Base-by-base conservation (phyloP, 2,888 invertebrate genomes). In the Gibbula magus region DNA sequence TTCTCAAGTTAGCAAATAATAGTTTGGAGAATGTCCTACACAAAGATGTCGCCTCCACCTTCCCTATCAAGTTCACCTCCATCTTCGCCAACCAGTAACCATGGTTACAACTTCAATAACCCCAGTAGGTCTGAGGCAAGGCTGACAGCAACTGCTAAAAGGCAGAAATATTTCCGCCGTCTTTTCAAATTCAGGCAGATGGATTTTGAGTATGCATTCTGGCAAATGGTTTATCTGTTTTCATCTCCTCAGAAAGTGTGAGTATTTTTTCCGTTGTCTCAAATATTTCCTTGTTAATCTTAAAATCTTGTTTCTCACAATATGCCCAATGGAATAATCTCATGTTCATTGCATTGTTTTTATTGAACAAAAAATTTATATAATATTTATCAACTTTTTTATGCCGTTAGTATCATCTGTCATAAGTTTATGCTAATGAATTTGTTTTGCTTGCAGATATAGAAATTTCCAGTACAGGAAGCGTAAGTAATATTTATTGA, bases 201-300 rank as follows among this genome's bases (percentile, higher is more conserved):
- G 99, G 99, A 99, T 94, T 99, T 99, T 94, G 98, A 99, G 93
- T 99, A 98, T 94, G 99, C 99, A 0, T 94, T 96, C n/a, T 99
- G 99, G 99, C 99, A 99, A 94, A 99, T 99, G 97, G 93, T 98
- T 0, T 98, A 98, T 93, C 94, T 99, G 83, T 97, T 99, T 91
- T 95, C 96, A 79, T 95, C 98, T 0, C 99, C 99, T 20, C 98
- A 99, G 91, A 98, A 98, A 95, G 98, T 99, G 53, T 94, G 90
- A 90, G 90, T 52, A n/a, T 45, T 1, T 45, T 13, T 1, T 45
- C 2, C 22, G 5, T 8, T 1, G 2, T 35, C 4, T 29, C 1
- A 22, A 52, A 22, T 39, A 35, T 22, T n/a, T 8, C 7, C 2
- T n/a, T 10, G n/a, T n/a, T n/a, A n/a, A n/a, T n/a, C n/a, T n/a